Evolutionary conservation across 2,888 invertebrate species (phyloP), one percentile per base, ranked within the genome.

Genomic region (Drosophila leonis): DNA sequence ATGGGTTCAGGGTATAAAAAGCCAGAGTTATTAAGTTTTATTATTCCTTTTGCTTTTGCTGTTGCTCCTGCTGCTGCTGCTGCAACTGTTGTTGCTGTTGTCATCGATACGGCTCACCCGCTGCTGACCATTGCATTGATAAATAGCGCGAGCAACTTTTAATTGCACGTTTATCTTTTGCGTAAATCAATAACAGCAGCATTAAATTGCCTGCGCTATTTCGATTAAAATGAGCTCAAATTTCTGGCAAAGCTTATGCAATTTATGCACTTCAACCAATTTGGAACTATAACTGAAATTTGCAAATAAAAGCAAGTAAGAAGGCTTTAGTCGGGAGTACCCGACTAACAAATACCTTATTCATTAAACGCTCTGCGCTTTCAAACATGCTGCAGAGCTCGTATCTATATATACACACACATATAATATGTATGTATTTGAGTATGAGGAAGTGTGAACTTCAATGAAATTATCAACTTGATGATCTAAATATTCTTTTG

Each of bases 121-220:
- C 27, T 69, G 69, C 61, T 66, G 60, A 60, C 71, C 70, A 68
- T 72, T 75, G 75, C 71, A 70, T 71, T 85, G 88, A 85, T 75
- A 84, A 84, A 83, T 79, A 64, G 72, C 61, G 48, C 57, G 76
- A 62, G 72, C 54, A 57, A 57, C 71, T 59, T 71, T 80, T 80
- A 80, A 80, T 80, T 77, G 61, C 75, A 59, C 72, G 52, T 64
- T 64, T 75, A 75, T 78, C 79, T 77, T 46, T 10, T 29, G 54
- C 57, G 57, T 60, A 61, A 69, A 82, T 82, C 75, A 70, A 70
- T 66, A 82, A 49, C 71, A 61, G 42, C 62, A 54, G 42, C 46
- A 24, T 55, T 54, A 39, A 44, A 35, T 65, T 42, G 52, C 44
- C 27, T 44, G 37, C 44, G 44, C 52, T 48, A 48, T 48, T 66